Evolutionary conservation across 2,888 invertebrate genomes (phyloP), one percentile per base, ranked within the genome.

Genomic region (Chrysodeixis includens): DNA sequence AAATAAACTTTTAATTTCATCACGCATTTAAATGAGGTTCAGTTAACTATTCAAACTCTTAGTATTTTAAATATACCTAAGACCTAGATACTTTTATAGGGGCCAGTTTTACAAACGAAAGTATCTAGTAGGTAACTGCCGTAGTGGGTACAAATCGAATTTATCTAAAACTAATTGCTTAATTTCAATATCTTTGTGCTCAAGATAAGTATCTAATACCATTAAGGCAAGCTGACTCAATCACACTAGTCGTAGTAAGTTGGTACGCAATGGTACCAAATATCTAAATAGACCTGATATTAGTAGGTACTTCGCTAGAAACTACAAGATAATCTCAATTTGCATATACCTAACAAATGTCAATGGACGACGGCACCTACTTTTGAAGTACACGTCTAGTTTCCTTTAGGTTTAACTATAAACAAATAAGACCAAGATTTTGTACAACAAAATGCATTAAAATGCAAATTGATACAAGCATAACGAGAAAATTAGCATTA

Each of bases 401-500:
- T 79, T 79, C 55, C 60, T 71, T 32, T 65, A 71, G 62, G 22
- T 69, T 69, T 72, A 74, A 78, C 76, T 73, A 73, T 81, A 83
- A 84, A 83, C 82, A 85, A 85, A 86, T 84, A 84, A 68, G 69
- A 69, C 71, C 62, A 66, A 57, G 63, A 77, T 79, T 82, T 77
- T 70, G 85, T 88, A 88, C 88, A 87, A 88, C 86, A 86, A 86
- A 92, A 88, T 86, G 86, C 86, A 93, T 93, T 94, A 92, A 89
- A 83, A 94, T 94, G 94, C 92, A 93, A 94, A 94, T 94, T 91
- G 92, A 87, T 92, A 93, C 93, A 92, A 88, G 93, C 91, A 90
- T 92, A 91, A 89, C 91, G 84, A 92, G 89, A 92, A 91, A 91
- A 94, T 94, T 94, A 88, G 92, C 94, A 94, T 94, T 88, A 87